Evolutionary conservation across 2,113 vertebrate species (phyloP), one percentile per base, ranked within the genome.

Genomic region (Saccopteryx leptura): DNA sequence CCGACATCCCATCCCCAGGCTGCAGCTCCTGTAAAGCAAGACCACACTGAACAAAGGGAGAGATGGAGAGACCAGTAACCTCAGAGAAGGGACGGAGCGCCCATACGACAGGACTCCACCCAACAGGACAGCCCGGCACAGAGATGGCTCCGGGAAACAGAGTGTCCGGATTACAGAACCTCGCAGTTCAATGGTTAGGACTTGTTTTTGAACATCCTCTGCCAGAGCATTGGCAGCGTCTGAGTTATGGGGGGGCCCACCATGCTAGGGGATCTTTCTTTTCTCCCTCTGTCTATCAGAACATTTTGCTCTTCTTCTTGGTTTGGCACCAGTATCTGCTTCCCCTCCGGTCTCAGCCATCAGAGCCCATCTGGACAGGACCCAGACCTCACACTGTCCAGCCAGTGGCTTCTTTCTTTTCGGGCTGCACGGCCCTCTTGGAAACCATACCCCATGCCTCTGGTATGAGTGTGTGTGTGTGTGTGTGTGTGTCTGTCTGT

Each of bases 61-160:
- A 19, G 17, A 69, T 33, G 65, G 88, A 79, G 74, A 93, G 65
- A 46, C 88, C 65, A 89, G 76, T 89, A 26, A 5, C 85, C 6
- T 11, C 21, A 85, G 66, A 52, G 94, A 54, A 90, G 46, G 76
- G 97, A 97, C 97, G 83, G 95, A 95, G 96, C 96, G 96, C 76
- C 93, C 98, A 95, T 97, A 92, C 95, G 91, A 80, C 89, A 97
- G 98, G 97, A 96, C 92, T 98, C 96, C 98, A 98, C 97, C 95
- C 96, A 95, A 96, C 95, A 98, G 97, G 98, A 98, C 98, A 98
- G 97, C 93, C 98, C 98, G 19, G 90, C 98, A 98, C 97, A 97
- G 98, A 97, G 98, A 96, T 97, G 98, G n/a, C n/a, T n/a, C 98
- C 98, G 98, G 98, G 98, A 98, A 98, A 98, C 98, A 98, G 97